Conservation (phyloP, 1,140 invertebrate species). For the Subanguina moxae region DNA sequence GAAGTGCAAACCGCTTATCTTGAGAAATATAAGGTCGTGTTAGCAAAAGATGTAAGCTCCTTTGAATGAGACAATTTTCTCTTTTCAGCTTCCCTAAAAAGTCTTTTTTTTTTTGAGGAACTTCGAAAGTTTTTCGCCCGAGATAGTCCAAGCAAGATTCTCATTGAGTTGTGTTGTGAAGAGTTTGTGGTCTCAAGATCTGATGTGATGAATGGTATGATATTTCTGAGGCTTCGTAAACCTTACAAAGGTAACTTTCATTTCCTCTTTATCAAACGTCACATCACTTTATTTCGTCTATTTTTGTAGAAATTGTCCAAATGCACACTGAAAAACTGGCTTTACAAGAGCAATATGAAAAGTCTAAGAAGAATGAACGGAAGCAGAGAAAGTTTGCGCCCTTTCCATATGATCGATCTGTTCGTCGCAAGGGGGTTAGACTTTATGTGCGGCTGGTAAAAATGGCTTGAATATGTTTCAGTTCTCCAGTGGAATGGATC, state of each 20-base stretch:
- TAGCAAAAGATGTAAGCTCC: background rate
- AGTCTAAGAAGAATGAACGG: too few relatives aligned
- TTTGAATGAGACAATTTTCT: too few relatives aligned
- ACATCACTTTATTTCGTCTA: background rate
- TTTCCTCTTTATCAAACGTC: background rate
- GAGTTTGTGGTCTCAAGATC: background rate
- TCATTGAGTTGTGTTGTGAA: background rate
- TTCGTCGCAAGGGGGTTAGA: too few relatives aligned
- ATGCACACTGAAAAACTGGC: background rate
- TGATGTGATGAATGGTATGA: background rate
- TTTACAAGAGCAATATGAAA: background rate
- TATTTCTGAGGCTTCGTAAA: background rate
- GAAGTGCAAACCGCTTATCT: constrained; percentile 2
- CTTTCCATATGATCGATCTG: too few relatives aligned
- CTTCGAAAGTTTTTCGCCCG: background rate
- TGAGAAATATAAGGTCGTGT: background rate
- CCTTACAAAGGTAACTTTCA: background rate
- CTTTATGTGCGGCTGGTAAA: too few relatives aligned
- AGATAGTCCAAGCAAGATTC: background rate
- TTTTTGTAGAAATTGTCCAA: background rate
- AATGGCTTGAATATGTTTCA: too few relatives aligned
- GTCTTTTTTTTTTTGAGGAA: background rate
- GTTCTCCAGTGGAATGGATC: too few relatives aligned
- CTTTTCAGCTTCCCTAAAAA: background rate
- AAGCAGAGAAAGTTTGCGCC: too few relatives aligned